Evolutionary conservation across 2,113 vertebrate species (phyloP).

Genomic region (Dolichallabes microphthalmus): DNA sequence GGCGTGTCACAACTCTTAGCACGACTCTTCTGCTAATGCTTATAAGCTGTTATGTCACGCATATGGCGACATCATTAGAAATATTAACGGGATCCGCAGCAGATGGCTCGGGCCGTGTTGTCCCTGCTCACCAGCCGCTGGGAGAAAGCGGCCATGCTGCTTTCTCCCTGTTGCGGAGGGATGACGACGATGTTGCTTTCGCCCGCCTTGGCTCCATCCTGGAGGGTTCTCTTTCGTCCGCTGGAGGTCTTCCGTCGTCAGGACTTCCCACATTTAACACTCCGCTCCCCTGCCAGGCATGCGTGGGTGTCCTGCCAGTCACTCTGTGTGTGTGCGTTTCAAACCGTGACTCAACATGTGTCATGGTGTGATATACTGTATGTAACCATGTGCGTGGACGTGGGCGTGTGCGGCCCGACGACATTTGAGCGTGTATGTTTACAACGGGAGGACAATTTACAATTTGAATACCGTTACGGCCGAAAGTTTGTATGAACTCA

Average conservation of each 20-base stretch:
- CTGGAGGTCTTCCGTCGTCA: conserved; percentile 45
- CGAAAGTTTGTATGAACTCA: too few species aligned
- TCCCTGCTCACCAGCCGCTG: conserved; percentile 40
- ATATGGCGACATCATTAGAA: conserved; percentile 46
- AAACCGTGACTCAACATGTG: conserved; percentile 45
- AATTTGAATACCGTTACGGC: neutral
- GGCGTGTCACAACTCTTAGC: conserved; percentile 33
- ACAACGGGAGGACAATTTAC: neutral
- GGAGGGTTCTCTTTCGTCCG: conserved; percentile 32
- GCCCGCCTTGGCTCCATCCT: conserved; percentile 23
- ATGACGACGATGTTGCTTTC: conserved; percentile 35
- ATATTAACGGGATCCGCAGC: conserved; percentile 38
- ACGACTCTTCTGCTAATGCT: conserved; percentile 40
- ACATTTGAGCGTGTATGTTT: neutral
- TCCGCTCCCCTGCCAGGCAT: conserved; percentile 37
- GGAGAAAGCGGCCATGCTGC: conserved; percentile 36
- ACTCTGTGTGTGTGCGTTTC: conserved; percentile 40
- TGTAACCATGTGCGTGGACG: conserved; percentile 27
- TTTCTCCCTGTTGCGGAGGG: conserved; percentile 28
- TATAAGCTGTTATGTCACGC: conserved; percentile 47
- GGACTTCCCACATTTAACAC: conserved; percentile 53
- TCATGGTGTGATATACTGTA: conserved; percentile 47
- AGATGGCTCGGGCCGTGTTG: conserved; percentile 42
- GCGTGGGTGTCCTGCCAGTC: conserved; percentile 23
- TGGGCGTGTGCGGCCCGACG: neutral